Percentiles rank a stretch among this genome's conserved stretches.
Evolutionary conservation across 2,113 vertebrate species (phyloP).

Genomic region (Malurus cyaneus): DNA sequence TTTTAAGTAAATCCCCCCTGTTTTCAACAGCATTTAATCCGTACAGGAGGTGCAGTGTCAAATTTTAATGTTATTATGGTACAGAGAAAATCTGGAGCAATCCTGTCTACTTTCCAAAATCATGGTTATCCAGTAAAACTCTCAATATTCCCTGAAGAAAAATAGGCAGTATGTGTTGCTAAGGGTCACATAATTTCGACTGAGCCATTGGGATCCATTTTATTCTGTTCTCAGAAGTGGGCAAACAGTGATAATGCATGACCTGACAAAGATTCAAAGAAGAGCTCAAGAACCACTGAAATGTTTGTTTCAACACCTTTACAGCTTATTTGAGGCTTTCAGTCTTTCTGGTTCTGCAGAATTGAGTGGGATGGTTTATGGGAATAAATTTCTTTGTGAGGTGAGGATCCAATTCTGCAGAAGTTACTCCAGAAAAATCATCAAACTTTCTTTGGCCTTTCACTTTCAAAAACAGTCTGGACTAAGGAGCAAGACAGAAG

Average conservation of each 20-base stretch:
- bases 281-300: not conserved
- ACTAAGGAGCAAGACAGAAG: not conserved
- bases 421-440: not conserved
- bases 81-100: not conserved
- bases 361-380: not conserved
- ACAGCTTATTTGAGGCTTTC: not conserved
- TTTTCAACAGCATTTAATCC: not conserved
- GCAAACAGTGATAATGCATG: not conserved
- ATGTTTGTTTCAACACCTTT: not conserved
- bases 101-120: not conserved
- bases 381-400: not conserved
- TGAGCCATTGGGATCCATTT: not conserved
- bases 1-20: not conserved
- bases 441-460: not conserved
- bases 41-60: not conserved
- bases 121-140: not conserved
- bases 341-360: not conserved
- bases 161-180: not conserved
- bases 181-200: not conserved
- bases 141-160: not conserved
- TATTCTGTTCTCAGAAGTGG: not conserved
- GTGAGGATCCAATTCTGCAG: not conserved
- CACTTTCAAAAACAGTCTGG: not conserved
- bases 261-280: not conserved
- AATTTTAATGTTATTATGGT: not conserved